Base-by-base conservation (phyloP, 2,888 invertebrate genomes). In the Temnothorax unifasciatus region DNA sequence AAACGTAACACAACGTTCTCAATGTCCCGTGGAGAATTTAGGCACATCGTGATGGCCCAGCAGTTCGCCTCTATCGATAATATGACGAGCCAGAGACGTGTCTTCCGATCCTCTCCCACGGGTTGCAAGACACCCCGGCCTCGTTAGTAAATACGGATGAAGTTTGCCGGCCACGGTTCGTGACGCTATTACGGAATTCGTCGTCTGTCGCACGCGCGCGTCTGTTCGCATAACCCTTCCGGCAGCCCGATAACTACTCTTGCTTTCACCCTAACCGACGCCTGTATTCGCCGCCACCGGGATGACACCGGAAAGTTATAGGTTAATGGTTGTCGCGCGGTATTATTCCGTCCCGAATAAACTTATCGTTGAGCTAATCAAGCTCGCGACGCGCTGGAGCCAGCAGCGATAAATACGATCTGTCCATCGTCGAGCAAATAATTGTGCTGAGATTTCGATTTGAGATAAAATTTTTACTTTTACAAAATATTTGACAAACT, bases 141-240 rank as follows among this genome's bases (percentile, higher is more conserved):
- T 83, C 85, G 63, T 87, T 86, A 82, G 87, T 87, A 90, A 90
- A 90, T 85, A 90, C 77, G 83, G 64, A 38, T 79, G 25, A 90
- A 90, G 89, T 90, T 90, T 90, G 86, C 84, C 52, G 59, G 79
- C 71, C 84, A 75, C 83, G 84, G 84, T 79, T 87, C 83, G 86
- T 89, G 88, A 88, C 85, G 85, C 89, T 86, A 88, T 90, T 89
- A 90, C 81, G 81, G 87, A 83, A 88, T 88, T 82, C 54, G 84
- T 87, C 84, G 88, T 85, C 83, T 83, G 81, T 76, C 86, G 84
- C 29, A 29, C 44, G 57, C 25, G 82, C 59, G 61, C n/a, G 66
- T 77, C 66, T 54, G 77, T 6, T 83, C 69, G 57, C 76, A 68
- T 69, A 64, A 85, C 85, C 82, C 79, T 79, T 76, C 84, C 77